phyloP scores from a whole-genome alignment of 2,888 invertebrate genomes.

The Ophion ventricosus region DNA sequence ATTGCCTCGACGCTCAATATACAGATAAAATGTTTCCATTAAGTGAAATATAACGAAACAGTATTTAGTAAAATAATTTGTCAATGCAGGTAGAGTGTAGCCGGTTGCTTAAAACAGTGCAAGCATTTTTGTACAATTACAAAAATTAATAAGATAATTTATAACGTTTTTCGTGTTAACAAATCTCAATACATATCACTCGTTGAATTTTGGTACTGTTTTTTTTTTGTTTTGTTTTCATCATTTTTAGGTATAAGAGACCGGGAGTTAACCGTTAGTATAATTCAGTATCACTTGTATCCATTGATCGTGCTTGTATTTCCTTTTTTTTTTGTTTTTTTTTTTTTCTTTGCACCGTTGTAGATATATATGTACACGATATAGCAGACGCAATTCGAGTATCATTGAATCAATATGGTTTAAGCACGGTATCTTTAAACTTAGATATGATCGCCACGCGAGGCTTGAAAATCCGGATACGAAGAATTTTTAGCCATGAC shows the following conservation, averaged over 20 bases:
- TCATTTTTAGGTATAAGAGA: neutral
- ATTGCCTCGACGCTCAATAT: slow-evolving; percentile 58
- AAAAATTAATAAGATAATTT: slow-evolving; percentile 27
- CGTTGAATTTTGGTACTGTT: slow-evolving; percentile 49
- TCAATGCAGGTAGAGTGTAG: slow-evolving; percentile 57
- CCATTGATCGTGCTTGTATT: slow-evolving; percentile 44
- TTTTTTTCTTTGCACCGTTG: slow-evolving; percentile 6
- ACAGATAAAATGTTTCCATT: slow-evolving; percentile 55
- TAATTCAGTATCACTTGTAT: slow-evolving; percentile 65
- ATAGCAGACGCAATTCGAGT: slow-evolving; percentile 41
- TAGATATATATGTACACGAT: slow-evolving; percentile 31
- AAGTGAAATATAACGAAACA: slow-evolving; percentile 48
- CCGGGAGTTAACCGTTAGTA: slow-evolving; percentile 44
- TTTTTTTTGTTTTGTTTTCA: slow-evolving; percentile 17
- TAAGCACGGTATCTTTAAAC: slow-evolving; percentile 36
- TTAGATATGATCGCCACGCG: slow-evolving; percentile 21
- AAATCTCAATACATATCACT: slow-evolving; percentile 44
- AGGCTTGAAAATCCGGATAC: slow-evolving; percentile 51
- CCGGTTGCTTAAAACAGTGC: slow-evolving; percentile 47
- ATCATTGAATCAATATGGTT: slow-evolving; percentile 23
- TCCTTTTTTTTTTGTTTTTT: slow-evolving; percentile 21
- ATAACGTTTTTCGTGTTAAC: slow-evolving; percentile 25
- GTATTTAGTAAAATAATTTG: slow-evolving; percentile 50
- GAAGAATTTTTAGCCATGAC: slow-evolving; percentile 51
- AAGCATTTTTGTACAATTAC: slow-evolving; percentile 43